These are phyloP conservation scores for Eira barbara DNA, from an alignment of 2,113 vertebrate genomes.

Conservation along the genomic window DNA sequence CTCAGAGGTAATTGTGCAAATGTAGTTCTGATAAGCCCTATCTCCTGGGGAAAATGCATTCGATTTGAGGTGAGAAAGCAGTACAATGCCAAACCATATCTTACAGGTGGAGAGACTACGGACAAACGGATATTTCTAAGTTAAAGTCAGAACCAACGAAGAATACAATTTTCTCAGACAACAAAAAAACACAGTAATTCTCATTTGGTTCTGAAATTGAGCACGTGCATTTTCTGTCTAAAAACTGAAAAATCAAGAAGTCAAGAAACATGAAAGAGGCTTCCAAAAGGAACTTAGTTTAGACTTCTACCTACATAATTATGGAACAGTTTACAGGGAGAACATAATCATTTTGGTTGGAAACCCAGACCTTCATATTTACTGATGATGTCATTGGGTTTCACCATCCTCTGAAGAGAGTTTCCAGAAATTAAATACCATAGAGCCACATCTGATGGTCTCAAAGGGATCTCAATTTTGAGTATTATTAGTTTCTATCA, in stretches of 20 bases:
- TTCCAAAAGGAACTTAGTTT: not conserved
- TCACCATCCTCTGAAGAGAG: not conserved
- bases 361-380: not conserved
- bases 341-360: not conserved
- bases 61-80: not conserved
- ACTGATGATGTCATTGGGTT: not conserved
- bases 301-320: not conserved
- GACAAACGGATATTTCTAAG: constrained; percentile 2
- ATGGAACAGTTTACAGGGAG: not conserved
- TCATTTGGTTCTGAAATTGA: constrained; percentile 45
- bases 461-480: not conserved
- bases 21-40: not conserved
- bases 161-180: constrained; percentile 29
- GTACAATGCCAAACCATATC: not conserved
- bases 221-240: constrained; percentile 24
- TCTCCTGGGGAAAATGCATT: not conserved
- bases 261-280: not conserved
- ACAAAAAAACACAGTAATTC: not conserved
- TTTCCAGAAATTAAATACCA: not conserved
- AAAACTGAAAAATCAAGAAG: not conserved
- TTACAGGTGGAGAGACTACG: not conserved
- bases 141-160: constrained; percentile 9
- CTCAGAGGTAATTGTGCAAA: not conserved
- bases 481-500: not conserved
- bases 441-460: not conserved